These are phyloP conservation scores for Trichopoda pennipes DNA, from an alignment of 2,888 invertebrate genomes.

Conservation along the genomic window DNA sequence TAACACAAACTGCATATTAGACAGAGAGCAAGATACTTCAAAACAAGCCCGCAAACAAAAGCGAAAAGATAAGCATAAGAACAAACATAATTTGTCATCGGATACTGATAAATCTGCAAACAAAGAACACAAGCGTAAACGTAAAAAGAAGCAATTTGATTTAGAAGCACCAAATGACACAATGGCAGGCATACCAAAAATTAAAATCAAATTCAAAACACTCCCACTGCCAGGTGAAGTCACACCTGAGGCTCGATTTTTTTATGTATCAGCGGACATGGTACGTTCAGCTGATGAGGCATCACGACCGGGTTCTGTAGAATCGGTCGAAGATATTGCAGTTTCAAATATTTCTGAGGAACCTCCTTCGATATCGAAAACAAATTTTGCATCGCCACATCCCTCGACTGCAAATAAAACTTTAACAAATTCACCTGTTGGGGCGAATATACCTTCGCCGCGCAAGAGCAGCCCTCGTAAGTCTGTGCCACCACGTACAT, in stretches of 20 bases:
- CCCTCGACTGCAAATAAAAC: constrained; percentile 43
- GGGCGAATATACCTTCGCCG: constrained; percentile 66
- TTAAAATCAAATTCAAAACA: constrained; percentile 86
- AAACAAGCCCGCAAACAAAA: constrained; percentile 84
- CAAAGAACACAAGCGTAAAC: constrained; percentile 89
- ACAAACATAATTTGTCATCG: constrained; percentile 82
- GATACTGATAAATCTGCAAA: constrained; percentile 84
- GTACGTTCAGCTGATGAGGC: constrained; percentile 79
- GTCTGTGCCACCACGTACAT: constrained; percentile 72
- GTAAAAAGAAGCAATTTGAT: constrained; percentile 88
- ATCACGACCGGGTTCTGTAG: constrained; percentile 80
- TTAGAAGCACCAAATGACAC: constrained; percentile 82
- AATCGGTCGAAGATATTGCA: constrained; percentile 78
- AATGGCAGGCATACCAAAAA: constrained; percentile 85
- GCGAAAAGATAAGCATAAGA: constrained; percentile 89
- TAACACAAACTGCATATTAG: constrained; percentile 70
- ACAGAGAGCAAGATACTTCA: constrained; percentile 72
- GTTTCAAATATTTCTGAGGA: constrained; percentile 51
- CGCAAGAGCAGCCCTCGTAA: constrained; percentile 78
- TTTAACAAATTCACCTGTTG: constrained; percentile 50
- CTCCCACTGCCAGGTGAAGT: constrained; percentile 83
- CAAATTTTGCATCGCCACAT: constrained; percentile 52
- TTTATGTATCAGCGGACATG: constrained; percentile 86
- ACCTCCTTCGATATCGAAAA: constrained; percentile 48
- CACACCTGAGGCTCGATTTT: constrained; percentile 90